A percentile compares a stretch with the other conserved stretches of the same genome.
Evolutionary conservation across 1,140 invertebrate species (phyloP).

Genomic region (Rhizoglyphus robini): DNA sequence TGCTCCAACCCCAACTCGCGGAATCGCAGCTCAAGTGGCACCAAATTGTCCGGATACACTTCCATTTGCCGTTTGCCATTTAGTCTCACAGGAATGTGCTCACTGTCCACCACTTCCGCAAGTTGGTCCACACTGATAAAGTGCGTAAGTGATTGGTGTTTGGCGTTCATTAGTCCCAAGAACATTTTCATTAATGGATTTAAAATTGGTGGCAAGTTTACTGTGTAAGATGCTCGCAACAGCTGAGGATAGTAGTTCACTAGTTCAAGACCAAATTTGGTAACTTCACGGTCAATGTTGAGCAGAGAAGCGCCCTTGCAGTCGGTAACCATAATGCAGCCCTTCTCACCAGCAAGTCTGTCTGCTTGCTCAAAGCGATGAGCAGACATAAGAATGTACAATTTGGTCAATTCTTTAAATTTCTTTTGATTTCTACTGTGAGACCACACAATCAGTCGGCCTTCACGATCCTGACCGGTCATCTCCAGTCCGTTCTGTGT

Average conservation of each 20-base stretch:
- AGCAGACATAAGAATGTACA: neutral
- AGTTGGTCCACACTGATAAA: neutral
- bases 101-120: neutral
- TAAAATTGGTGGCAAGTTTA: constrained; percentile 10
- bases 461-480: neutral
- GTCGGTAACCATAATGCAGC: neutral
- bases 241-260: neutral
- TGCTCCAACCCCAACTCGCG: neutral
- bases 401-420: neutral
- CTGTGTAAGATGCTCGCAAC: neutral
- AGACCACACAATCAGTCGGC: neutral
- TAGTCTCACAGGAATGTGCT: neutral
- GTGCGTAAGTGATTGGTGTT: neutral
- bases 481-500: neutral
- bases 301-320: neutral
- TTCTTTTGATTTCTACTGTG: neutral
- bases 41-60: neutral
- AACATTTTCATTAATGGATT: constrained; percentile 1
- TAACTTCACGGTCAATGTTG: neutral
- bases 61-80: neutral
- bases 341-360: too few relatives aligned
- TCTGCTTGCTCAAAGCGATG: constrained; percentile 4
- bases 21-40: neutral
- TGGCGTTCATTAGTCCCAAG: neutral
- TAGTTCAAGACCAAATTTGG: neutral